These are phyloP conservation scores for Platyrinchus mystaceus DNA, from an alignment of 2,797 vertebrate species.

Conservation along the genomic window DNA sequence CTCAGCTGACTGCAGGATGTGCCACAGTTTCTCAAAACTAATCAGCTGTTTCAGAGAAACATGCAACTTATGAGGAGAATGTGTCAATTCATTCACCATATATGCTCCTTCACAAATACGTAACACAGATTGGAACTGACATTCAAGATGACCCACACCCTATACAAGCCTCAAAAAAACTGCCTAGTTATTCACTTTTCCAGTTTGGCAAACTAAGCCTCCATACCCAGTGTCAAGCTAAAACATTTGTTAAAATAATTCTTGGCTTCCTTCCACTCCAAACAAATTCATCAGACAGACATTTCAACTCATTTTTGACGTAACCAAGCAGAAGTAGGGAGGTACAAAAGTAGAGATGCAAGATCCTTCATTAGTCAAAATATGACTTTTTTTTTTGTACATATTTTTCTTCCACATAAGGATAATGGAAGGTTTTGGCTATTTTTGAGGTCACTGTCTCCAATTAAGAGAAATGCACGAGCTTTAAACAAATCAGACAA, in stretches of 20 bases:
- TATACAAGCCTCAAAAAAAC: slow-evolving; percentile 28
- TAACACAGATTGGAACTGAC: slow-evolving; percentile 22
- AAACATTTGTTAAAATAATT: slow-evolving; percentile 70
- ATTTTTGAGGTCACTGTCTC: slow-evolving; percentile 37
- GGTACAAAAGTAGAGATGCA: background rate
- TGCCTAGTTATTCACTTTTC: slow-evolving; percentile 36
- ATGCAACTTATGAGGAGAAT: background rate
- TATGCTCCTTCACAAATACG: background rate
- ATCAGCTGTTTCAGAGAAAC: background rate
- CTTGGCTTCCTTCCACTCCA: slow-evolving; percentile 69
- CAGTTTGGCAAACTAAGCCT: slow-evolving; percentile 38
- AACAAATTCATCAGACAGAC: slow-evolving; percentile 56
- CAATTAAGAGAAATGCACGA: slow-evolving; percentile 13
- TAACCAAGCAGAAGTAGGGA: background rate
- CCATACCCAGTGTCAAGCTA: slow-evolving; percentile 28
- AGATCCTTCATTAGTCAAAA: background rate
- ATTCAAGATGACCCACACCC: slow-evolving; percentile 35
- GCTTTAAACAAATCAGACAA: slow-evolving; percentile 37
- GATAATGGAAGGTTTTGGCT: background rate
- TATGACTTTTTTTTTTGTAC: background rate
- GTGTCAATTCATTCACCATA: background rate
- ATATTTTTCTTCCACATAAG: slow-evolving; percentile 1
- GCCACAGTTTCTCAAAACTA: background rate
- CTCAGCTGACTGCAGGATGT: background rate
- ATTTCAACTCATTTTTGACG: slow-evolving; percentile 48